These are phyloP conservation scores for Rhagonycha fulva DNA, from an alignment of 2,888 invertebrate genomes.

Conservation along the genomic window DNA sequence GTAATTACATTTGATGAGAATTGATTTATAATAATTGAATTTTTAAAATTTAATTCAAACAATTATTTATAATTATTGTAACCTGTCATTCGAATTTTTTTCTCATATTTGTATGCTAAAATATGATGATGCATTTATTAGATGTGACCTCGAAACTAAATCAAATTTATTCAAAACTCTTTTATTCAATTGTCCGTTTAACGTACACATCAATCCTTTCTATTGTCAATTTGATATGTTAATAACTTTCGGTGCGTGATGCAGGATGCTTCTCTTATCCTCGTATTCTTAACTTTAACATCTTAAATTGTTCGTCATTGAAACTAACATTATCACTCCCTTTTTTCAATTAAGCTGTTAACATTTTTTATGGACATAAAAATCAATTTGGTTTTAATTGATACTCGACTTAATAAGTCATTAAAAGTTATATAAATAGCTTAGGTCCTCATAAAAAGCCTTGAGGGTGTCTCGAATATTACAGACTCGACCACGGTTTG, in stretches of 20 bases:
- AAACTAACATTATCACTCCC: not conserved
- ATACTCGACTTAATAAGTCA: not conserved
- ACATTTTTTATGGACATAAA: not conserved
- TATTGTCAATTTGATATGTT: not conserved
- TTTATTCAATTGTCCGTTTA: not conserved
- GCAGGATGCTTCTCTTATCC: not conserved
- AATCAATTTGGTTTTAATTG: not conserved
- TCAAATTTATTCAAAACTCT: not conserved
- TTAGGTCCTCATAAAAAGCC: not conserved
- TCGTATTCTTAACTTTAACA: not conserved
- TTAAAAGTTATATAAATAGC: not conserved
- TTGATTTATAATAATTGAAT: not conserved
- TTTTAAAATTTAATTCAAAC: not conserved
- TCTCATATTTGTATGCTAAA: not conserved
- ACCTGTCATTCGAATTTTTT: not conserved
- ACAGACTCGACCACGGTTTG: not conserved
- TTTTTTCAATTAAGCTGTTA: not conserved
- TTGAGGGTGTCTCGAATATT: not conserved
- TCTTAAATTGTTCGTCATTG: not conserved
- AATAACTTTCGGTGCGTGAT: not conserved
- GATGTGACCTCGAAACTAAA: not conserved
- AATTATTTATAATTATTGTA: not conserved
- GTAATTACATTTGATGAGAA: not conserved
- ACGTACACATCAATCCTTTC: not conserved
- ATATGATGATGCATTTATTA: not conserved